Conservation (phyloP, 2,888 invertebrate genomes). For the Nomada ruficornis region DNA sequence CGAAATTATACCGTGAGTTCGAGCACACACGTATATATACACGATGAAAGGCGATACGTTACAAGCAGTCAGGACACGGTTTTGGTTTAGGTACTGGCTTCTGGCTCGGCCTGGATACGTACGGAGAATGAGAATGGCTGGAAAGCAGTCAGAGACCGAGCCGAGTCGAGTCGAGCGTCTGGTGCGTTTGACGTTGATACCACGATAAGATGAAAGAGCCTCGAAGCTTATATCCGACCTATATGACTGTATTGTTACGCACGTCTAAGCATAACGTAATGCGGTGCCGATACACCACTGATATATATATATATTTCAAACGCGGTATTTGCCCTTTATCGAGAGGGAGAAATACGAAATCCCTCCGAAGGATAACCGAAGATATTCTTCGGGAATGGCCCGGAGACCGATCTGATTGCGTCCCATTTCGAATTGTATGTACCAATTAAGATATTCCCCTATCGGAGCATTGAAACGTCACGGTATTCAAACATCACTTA, state of each 20-base stretch:
- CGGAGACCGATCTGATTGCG: conserved; percentile 37
- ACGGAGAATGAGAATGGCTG: conserved; percentile 80
- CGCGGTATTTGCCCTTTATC: conserved; percentile 63
- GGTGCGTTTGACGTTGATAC: conserved; percentile 84
- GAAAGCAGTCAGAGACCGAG: conserved; percentile 76
- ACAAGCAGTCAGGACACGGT: conserved; percentile 68
- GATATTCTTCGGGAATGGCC: conserved; percentile 34
- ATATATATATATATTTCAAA: conserved; percentile 56
- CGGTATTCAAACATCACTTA: not conserved
- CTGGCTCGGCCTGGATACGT: conserved; percentile 74
- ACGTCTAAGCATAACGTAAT: conserved; percentile 82
- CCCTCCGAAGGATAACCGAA: conserved; percentile 29
- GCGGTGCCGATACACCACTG: conserved; percentile 77
- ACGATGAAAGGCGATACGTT: conserved; percentile 72
- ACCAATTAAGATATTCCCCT: conserved; percentile 43
- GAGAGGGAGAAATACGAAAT: conserved; percentile 44
- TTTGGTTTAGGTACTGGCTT: conserved; percentile 74
- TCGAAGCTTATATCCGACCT: conserved; percentile 82
- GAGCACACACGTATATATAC: conserved; percentile 34
- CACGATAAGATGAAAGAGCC: conserved; percentile 84
- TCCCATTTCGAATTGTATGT: conserved; percentile 36
- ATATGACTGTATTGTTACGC: conserved; percentile 82
- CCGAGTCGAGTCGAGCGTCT: conserved; percentile 80
- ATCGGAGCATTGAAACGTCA: conserved; percentile 1
- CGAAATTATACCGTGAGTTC: conserved; percentile 24